phyloP scores from a whole-genome alignment of 2,113 vertebrate species.

The Theropithecus gelada region DNA sequence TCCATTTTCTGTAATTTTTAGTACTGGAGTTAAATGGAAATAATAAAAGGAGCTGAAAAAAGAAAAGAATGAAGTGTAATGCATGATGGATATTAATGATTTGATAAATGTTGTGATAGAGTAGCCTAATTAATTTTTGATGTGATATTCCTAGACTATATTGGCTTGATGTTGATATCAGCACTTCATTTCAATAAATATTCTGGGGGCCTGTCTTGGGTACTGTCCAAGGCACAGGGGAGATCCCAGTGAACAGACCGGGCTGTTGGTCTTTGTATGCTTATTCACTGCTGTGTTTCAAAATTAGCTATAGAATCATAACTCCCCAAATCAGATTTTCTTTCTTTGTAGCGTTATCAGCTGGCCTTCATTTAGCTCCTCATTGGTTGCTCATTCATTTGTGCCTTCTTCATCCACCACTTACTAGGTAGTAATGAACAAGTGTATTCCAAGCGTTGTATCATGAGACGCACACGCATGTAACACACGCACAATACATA shows the following conservation, averaged over 20 bases:
- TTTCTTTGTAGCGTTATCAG: neutral
- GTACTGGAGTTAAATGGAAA: neutral
- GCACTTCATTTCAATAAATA: neutral
- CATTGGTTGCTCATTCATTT: neutral
- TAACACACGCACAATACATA: neutral
- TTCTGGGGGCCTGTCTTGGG: too few species aligned
- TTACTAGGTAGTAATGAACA: neutral
- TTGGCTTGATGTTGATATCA: neutral
- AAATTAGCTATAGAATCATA: neutral
- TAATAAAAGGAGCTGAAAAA: neutral
- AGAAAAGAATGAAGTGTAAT: neutral
- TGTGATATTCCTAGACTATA: neutral
- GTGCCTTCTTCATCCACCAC: neutral
- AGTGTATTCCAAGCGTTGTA: accelerated
- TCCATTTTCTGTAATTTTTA: neutral
- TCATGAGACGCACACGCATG: accelerated
- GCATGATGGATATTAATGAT: too few species aligned
- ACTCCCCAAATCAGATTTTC: neutral
- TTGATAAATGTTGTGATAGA: neutral
- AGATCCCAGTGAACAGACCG: too few species aligned
- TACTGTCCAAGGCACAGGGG: neutral
- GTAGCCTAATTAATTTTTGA: neutral
- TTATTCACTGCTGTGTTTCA: neutral
- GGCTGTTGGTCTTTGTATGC: neutral
- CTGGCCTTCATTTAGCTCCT: neutral